Base-by-base conservation (phyloP, 1,140 invertebrate species). In the Drosophila arizonae region DNA sequence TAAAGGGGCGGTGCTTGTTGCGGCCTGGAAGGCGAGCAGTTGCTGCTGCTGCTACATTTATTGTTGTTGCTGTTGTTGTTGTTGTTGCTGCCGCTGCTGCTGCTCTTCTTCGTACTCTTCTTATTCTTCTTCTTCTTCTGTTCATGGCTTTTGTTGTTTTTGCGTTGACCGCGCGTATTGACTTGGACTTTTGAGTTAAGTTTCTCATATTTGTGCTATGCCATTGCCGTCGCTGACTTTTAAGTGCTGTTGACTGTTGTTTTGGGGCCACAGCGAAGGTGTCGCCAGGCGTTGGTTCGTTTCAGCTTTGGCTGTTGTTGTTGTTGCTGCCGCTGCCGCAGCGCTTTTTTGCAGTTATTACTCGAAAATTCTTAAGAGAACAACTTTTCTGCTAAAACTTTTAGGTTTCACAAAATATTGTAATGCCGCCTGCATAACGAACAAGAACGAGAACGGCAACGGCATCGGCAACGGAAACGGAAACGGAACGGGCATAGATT, bases 151-250 rank as follows among this genome's bases (percentile, higher is more conserved):
- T 54, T 84, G 48, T 50, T 77, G 72, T 13, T 64, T 65, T 73
- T 75, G 84, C 66, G 74, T 81, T 80, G 84, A 89, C 84, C 84
- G 84, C 80, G 77, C 84, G 84, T 87, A 88, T 88, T 88, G 84
- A 88, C 84, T 88, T 88, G 84, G 79, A 88, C 80, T 88, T 88
- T 87, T 87, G 82, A 84, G 82, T 87, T 88, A 88, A 88, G 82
- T 87, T 88, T 88, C 82, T 87, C 84, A 87, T 87, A 87, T 87
- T 87, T 87, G 82, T 76, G 81, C 72, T 69, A 69, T 74, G 81
- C 51, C 72, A 72, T 81, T 70, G 72, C 67, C 79, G 66, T 60
- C 65, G 65, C 65, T 77, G 79, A 87, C 79, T 87, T 87, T 87
- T 87, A 87, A 87, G 84, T 87, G 84, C 84, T 88, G 84, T 87